Evolutionary conservation across 2,888 invertebrate genomes (phyloP).

Genomic region (Sepiola atlantica): DNA sequence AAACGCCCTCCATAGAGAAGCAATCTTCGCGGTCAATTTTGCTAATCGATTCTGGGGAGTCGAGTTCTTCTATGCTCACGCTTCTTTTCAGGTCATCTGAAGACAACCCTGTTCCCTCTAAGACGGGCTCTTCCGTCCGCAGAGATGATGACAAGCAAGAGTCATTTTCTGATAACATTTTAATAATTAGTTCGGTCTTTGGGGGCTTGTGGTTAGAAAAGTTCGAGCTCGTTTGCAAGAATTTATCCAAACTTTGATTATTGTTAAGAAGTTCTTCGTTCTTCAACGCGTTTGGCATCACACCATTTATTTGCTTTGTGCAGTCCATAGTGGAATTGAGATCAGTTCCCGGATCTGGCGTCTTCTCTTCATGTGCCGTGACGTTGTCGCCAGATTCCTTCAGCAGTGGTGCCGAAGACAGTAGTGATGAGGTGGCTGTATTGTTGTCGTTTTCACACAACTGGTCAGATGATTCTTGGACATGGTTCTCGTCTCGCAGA

Average conservation of each 20-base stretch:
- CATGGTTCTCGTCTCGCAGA: slow-evolving; percentile 40
- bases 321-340: not conserved
- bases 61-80: slow-evolving; percentile 62
- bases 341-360: not conserved
- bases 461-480: not conserved
- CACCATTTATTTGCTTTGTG: not conserved
- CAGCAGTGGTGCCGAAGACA: not conserved
- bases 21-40: slow-evolving; percentile 69
- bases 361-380: not conserved
- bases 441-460: not conserved
- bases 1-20: slow-evolving; percentile 69
- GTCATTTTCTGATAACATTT: not conserved
- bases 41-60: slow-evolving; percentile 69
- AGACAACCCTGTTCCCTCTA: slow-evolving; percentile 43
- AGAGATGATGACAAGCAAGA: not conserved
- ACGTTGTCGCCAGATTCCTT: not conserved
- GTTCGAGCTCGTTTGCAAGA: not conserved
- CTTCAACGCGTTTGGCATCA: not conserved
- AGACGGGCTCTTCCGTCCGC: not conserved
- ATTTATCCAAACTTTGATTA: slow-evolving; percentile 11
- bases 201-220: not conserved
- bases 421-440: not conserved
- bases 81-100: slow-evolving; percentile 47
- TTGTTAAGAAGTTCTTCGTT: not conserved
- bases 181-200: not conserved